A percentile compares a stretch with the other conserved stretches of the same genome.
phyloP scores from a whole-genome alignment of 2,113 vertebrate species.

The Origma solitaria region DNA sequence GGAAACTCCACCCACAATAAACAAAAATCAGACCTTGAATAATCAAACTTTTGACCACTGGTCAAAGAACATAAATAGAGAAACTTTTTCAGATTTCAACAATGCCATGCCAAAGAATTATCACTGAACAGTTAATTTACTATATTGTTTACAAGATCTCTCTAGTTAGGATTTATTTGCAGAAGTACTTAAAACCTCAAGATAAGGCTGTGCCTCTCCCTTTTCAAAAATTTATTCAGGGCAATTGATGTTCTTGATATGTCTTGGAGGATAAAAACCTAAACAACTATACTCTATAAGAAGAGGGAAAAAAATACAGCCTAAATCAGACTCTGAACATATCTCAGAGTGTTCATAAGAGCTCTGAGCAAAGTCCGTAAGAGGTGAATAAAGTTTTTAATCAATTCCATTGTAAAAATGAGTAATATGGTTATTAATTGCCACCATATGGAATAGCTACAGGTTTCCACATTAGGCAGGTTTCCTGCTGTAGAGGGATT shows the following conservation, averaged over 20 bases:
- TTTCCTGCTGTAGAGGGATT: neutral
- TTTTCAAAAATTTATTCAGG: neutral
- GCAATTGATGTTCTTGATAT: neutral
- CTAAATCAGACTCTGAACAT: neutral
- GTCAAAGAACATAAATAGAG: neutral
- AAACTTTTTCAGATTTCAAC: neutral
- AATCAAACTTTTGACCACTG: neutral
- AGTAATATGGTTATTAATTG: neutral
- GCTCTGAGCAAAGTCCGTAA: neutral
- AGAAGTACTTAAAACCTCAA: neutral
- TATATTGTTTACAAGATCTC: neutral
- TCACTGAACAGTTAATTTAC: neutral
- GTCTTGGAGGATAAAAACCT: neutral
- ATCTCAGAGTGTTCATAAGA: neutral
- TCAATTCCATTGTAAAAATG: neutral
- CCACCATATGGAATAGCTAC: neutral
- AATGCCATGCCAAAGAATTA: neutral
- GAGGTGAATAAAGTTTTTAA: neutral
- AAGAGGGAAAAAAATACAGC: neutral
- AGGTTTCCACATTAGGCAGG: neutral
- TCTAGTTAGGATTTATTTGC: neutral
- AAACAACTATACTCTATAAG: neutral
- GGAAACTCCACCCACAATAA: neutral
- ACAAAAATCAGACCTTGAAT: neutral
- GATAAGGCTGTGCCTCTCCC: neutral